A percentile compares a stretch with the other conserved stretches of the same genome.
Evolutionary conservation across 2,888 invertebrate species (phyloP).

Genomic region (Gnatocerus cornutus): DNA sequence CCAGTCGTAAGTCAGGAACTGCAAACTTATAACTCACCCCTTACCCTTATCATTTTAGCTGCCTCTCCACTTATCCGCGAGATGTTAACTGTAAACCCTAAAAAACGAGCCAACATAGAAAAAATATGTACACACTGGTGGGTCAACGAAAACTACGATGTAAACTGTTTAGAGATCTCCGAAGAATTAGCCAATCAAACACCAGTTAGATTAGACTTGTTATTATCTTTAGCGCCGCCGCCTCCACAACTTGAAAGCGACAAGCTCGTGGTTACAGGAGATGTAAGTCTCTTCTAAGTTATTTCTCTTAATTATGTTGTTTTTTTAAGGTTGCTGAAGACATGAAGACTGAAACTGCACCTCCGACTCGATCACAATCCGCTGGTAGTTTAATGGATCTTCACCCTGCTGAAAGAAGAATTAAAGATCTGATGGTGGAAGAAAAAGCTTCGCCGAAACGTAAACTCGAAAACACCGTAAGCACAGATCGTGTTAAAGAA

Average conservation of each 20-base stretch:
- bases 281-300: conserved; percentile 59
- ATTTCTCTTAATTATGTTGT: background rate
- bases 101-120: conserved; percentile 91
- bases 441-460: conserved; percentile 79
- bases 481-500: conserved; percentile 76
- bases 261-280: conserved; percentile 80
- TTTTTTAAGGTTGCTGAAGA: conserved; percentile 62
- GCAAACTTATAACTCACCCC: background rate
- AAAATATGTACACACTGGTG: conserved; percentile 98
- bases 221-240: conserved; percentile 89
- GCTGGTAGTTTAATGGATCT: conserved; percentile 85
- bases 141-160: conserved; percentile 91
- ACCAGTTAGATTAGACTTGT: conserved; percentile 89
- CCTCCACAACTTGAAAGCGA: conserved; percentile 82
- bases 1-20: conserved; percentile 81
- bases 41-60: conserved; percentile 72
- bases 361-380: conserved; percentile 76
- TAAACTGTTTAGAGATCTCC: conserved; percentile 88
- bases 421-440: conserved; percentile 81
- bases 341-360: conserved; percentile 65
- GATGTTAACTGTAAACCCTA: conserved; percentile 94
- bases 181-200: conserved; percentile 93
- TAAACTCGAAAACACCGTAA: conserved; percentile 84
- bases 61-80: conserved; percentile 95
- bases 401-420: conserved; percentile 80